Base-by-base conservation (phyloP, 53 echinoderm and acorn worm genomes). In the Actinopyga echinites region DNA sequence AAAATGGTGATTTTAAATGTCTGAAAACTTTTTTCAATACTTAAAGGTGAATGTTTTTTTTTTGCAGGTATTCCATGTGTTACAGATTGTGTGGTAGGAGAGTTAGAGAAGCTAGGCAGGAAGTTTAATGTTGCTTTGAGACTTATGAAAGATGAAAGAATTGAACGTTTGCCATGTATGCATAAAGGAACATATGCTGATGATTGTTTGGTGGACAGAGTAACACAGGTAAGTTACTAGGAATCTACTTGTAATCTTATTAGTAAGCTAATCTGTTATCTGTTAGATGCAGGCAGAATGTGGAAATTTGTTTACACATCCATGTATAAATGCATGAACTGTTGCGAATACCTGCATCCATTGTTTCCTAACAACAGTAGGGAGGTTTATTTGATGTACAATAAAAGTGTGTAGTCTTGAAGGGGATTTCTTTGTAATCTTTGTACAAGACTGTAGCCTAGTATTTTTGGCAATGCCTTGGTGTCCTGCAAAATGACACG, bases 1-100 rank as follows among this genome's bases (percentile, higher is more conserved):
- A 44, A 44, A 44, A 7, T 1, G 8, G 44, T n/a, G 12, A 44
- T 6, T 11, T 44, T 8, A 44, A 44, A 8, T 44, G 1, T 44
- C 44, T 44, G 7, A 13, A 8, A 11, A 6, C 44, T 37, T 15
- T 49, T 4, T 17, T 17, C 0, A 17, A 15, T 40, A 40, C 40
- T 40, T 49, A 49, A 7, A 37, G 3, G 37, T 37, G 37, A 13
- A 49, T 49, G 49, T 49, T 49, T 17, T 57, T 61, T 23, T n/a
- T 9, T 52, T 69, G 8, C 64, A 96, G 97, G 97, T 75, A 90
- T 96, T 55, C 97, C 97, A 75, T 94, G 97, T 65, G 90, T 96
- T 24, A 96, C 97, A 65, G 97, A 96, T 80, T 96, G 97, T 67
- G 97, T 96, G 29, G 87, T 96, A 88, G 97, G 84, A 24, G 97